Base-by-base conservation (phyloP, 2,113 vertebrate genomes). In the Gadus chalcogrammus region DNA sequence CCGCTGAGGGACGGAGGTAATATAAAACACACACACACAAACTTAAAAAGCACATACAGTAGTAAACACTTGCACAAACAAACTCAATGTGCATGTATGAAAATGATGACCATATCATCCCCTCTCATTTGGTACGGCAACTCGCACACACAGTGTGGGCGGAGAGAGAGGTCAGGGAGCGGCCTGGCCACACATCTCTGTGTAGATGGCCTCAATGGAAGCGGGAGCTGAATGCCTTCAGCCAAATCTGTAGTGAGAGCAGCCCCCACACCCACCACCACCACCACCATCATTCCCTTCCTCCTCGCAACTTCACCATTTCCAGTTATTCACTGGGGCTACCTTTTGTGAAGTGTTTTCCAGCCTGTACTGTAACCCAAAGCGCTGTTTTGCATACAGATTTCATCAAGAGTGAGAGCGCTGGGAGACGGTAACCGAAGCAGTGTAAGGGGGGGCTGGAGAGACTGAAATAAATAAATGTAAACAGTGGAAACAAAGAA, bases 111-210 rank as follows among this genome's bases (percentile, higher is more conserved):
- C 59, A 65, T 70, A 93, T 91, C 90, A 89, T 82, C 81, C 84
- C 82, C 76, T 87, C 76, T 87, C 91, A 84, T 75, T 84, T 93
- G 82, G 77, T 79, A 74, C 65, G 68, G 82, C 79, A 61, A 91
- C 95, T 90, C 92, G 90, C 94, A 93, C 93, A 89, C 94, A 93
- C 93, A 93, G 86, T 93, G 93, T 94, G 90, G 59, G 91, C 83
- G 91, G 86, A 79, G 88, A 86, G 42, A 48, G 35, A 86, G 88
- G 79, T 88, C 86, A 89, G 88, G 93, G 93, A 92, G 94, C 94
- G 93, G 85, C 89, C 90, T 91, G 91, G 93, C 90, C 89, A 88
- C 89, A 84, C 85, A 88, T 90, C 93, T 92, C 86, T 93, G 90
- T 87, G 79, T 91, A 89, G 86, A 53, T 79, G 82, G 78, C 73